Conservation (phyloP, 2,113 vertebrate species). For the Callospermophilus lateralis region DNA sequence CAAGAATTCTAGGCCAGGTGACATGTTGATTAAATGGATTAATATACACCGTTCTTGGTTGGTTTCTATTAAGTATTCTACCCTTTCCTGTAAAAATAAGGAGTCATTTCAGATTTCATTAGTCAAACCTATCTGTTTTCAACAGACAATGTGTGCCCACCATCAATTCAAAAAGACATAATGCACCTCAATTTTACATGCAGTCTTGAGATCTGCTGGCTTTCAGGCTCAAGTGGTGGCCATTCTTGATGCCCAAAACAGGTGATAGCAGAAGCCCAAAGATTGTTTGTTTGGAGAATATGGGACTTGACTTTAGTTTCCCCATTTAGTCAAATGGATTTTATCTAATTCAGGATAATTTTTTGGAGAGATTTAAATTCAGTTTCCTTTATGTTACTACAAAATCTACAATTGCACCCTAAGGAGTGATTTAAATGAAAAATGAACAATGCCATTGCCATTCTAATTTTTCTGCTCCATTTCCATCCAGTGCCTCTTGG, state of each 20-base stretch:
- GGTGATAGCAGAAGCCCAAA: not conserved
- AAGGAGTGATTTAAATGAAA: not conserved
- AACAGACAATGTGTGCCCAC: not conserved
- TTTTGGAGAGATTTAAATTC: not conserved
- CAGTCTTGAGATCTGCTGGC: not conserved
- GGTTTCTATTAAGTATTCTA: slow-evolving; percentile 51
- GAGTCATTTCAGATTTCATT: slow-evolving; percentile 43
- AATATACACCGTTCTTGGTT: slow-evolving; percentile 49
- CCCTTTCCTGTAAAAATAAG: slow-evolving; percentile 37
- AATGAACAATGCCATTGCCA: not conserved
- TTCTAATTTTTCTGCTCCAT: not conserved
- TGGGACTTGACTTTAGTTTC: not conserved
- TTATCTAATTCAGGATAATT: not conserved
- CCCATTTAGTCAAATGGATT: not conserved
- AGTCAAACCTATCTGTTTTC: not conserved
- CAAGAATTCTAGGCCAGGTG: slow-evolving; percentile 73
- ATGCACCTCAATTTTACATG: not conserved
- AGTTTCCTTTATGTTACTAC: not conserved
- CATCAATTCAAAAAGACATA: slow-evolving; percentile 22
- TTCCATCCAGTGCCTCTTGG: not conserved
- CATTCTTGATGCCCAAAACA: slow-evolving; percentile 7
- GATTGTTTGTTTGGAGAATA: not conserved
- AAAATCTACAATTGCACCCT: not conserved
- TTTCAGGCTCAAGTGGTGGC: not conserved
- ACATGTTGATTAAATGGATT: slow-evolving; percentile 80